Evolutionary conservation across 2,797 vertebrate species (phyloP).

Genomic region (Gymnopithys bicolor): DNA sequence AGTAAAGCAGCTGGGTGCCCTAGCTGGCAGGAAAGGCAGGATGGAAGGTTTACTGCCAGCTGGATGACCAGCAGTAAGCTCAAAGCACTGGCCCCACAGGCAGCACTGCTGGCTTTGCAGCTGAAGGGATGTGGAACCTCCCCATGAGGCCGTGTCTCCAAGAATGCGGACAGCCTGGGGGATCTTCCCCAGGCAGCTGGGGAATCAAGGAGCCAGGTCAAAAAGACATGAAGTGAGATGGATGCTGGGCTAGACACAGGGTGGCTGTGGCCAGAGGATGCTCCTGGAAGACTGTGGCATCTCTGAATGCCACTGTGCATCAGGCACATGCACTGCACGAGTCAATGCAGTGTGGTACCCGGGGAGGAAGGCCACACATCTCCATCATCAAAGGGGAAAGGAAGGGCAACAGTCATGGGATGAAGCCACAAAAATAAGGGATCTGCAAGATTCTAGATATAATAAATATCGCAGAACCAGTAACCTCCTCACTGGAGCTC

Average conservation of each 20-base stretch:
- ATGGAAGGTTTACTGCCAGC: not conserved
- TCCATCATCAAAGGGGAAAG: not conserved
- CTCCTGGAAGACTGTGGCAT: not conserved
- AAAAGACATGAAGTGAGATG: not conserved
- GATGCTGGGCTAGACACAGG: not conserved
- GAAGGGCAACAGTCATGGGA: not conserved
- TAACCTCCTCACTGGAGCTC: not conserved
- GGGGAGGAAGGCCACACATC: not conserved
- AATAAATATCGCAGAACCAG: not conserved
- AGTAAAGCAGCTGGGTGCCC: not conserved
- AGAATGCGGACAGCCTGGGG: not conserved
- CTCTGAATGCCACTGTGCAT: not conserved
- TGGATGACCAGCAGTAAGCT: not conserved
- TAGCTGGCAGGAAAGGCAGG: not conserved
- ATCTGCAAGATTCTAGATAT: not conserved
- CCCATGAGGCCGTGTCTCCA: accelerated
- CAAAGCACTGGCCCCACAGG: not conserved
- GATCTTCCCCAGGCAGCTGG: not conserved
- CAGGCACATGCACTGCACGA: accelerated
- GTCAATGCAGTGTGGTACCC: not conserved
- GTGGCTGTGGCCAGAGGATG: not conserved
- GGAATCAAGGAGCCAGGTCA: not conserved
- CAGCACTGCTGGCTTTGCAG: not conserved
- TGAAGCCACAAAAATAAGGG: not conserved
- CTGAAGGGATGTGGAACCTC: not conserved